Evolutionary conservation across 2,888 invertebrate genomes (phyloP).

Genomic region (Azorinus chamasolen): DNA sequence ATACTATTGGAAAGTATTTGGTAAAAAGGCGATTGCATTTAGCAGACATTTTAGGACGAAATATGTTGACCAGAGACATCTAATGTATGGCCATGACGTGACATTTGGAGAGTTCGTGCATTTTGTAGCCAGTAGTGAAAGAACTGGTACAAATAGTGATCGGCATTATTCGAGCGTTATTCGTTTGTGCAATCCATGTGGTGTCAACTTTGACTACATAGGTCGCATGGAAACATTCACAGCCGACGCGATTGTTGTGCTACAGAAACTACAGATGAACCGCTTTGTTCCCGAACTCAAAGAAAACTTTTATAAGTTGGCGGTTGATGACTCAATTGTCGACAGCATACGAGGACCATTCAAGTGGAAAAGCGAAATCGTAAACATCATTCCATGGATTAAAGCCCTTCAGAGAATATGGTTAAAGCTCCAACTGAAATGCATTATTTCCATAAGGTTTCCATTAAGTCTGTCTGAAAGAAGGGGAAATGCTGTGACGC

Average conservation of each 20-base stretch:
- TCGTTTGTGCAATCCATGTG: constrained; percentile 49
- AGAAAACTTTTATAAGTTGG: constrained; percentile 12
- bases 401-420: constrained; percentile 51
- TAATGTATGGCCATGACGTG: constrained; percentile 41
- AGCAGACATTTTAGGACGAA: constrained; percentile 3
- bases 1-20: constrained; percentile 48
- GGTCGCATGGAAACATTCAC: constrained; percentile 54
- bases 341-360: constrained; percentile 55
- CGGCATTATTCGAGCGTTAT: constrained; percentile 45
- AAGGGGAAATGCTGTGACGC: constrained; percentile 14
- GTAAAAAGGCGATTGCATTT: constrained; percentile 28
- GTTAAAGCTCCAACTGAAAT: constrained; percentile 58
- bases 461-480: constrained; percentile 15
- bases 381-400: constrained; percentile 51
- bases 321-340: constrained; percentile 45
- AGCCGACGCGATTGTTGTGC: constrained; percentile 40
- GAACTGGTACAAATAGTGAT: constrained; percentile 31
- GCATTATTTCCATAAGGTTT: constrained; percentile 34
- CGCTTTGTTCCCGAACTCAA: constrained; percentile 12
- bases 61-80: too few species aligned
- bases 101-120: constrained; percentile 58
- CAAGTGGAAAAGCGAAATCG: constrained; percentile 37
- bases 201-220: constrained; percentile 32
- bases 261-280: constrained; percentile 48
- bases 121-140: constrained; percentile 27